phyloP scores from a whole-genome alignment of 2,888 invertebrate species.

The Beris chalybata region DNA sequence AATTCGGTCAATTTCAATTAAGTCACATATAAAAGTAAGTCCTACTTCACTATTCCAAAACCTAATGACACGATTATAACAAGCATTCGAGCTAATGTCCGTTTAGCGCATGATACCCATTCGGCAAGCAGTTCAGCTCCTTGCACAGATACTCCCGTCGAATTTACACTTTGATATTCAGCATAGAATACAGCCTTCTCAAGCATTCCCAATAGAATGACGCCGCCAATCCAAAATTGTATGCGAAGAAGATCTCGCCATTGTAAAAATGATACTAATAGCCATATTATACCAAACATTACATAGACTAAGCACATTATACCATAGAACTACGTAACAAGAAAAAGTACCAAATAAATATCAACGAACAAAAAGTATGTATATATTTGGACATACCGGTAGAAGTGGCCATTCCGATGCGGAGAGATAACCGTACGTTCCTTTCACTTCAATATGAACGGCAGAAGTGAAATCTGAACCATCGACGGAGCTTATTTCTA shows the following conservation, averaged over 20 bases:
- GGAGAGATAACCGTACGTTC: slow-evolving; percentile 80
- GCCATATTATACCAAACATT: slow-evolving; percentile 79
- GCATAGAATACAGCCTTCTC: slow-evolving; percentile 90
- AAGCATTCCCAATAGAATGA: slow-evolving; percentile 83
- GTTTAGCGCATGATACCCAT: slow-evolving; percentile 87
- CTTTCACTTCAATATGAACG: slow-evolving; percentile 72
- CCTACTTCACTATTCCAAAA: slow-evolving; percentile 93
- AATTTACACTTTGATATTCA: slow-evolving; percentile 79
- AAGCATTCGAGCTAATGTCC: slow-evolving; percentile 88
- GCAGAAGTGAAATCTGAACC: slow-evolving; percentile 61
- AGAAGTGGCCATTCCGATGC: slow-evolving; percentile 88
- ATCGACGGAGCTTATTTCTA: slow-evolving; percentile 57
- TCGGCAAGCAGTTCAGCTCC: slow-evolving; percentile 84
- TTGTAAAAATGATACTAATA: slow-evolving; percentile 78
- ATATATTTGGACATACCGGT: slow-evolving; percentile 61
- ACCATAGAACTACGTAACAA: slow-evolving; percentile 73
- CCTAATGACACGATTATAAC: slow-evolving; percentile 94
- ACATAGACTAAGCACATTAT: slow-evolving; percentile 88
- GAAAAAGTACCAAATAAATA: background rate
- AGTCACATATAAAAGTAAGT: slow-evolving; percentile 40
- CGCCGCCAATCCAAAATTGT: slow-evolving; percentile 95
- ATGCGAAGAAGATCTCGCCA: slow-evolving; percentile 90
- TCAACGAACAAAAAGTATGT: too few relatives aligned
- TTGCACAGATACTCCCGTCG: slow-evolving; percentile 65
- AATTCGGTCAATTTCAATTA: background rate